Conservation (phyloP, 2,888 invertebrate species). For the Adineta ricciae region DNA sequence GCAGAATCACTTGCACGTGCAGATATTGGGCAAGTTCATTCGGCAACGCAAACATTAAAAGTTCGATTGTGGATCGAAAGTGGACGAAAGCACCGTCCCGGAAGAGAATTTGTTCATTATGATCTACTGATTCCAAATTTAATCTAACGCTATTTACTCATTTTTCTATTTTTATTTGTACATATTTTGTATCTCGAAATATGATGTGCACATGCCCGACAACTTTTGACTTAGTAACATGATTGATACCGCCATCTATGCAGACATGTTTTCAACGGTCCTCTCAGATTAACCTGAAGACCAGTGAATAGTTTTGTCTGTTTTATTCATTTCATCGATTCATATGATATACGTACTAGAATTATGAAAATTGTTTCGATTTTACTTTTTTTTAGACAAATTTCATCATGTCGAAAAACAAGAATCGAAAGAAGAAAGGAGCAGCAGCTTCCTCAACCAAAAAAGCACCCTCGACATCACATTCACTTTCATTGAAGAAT, state of each 20-base stretch:
- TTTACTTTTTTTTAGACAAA: neutral
- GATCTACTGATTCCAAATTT: neutral
- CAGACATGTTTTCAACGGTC: too few species aligned
- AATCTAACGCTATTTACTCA: neutral
- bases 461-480: neutral
- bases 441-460: neutral
- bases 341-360: too few species aligned
- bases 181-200: too few species aligned
- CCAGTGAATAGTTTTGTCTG: too few species aligned
- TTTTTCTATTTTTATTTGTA: too few species aligned
- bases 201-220: too few species aligned
- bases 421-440: neutral
- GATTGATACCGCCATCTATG: too few species aligned
- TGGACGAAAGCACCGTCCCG: neutral
- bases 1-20: neutral
- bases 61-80: neutral
- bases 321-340: too few species aligned
- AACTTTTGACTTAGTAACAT: too few species aligned
- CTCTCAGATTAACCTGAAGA: too few species aligned
- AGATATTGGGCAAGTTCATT: neutral
- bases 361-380: too few species aligned
- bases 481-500: neutral
- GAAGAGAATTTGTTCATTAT: neutral
- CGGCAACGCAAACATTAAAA: neutral
- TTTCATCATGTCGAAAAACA: slow-evolving; percentile 14